Percentiles rank a stretch among this genome's conserved stretches.
Evolutionary conservation across 2,797 vertebrate genomes (phyloP).

Genomic region (Erpetoichthys calabaricus): DNA sequence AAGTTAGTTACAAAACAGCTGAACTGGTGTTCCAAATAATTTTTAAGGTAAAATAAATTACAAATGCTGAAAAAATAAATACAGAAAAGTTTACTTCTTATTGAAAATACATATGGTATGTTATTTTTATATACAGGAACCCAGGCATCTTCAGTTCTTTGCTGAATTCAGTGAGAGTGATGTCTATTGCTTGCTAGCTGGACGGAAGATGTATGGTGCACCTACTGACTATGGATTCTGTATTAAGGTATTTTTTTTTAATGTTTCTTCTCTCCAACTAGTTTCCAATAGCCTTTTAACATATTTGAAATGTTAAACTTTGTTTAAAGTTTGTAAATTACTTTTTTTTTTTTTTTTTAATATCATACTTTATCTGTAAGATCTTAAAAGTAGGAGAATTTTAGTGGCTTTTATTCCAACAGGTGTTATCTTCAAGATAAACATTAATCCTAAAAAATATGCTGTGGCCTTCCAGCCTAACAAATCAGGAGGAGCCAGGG

Average conservation of each 20-base stretch:
- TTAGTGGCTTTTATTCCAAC: slow-evolving; percentile 69
- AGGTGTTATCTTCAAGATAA: slow-evolving; percentile 61
- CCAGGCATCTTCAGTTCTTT: slow-evolving; percentile 89
- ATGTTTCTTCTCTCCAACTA: slow-evolving; percentile 36
- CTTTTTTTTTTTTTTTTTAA: neutral
- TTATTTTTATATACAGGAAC: slow-evolving; percentile 55
- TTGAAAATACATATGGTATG: no score
- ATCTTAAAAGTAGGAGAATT: slow-evolving; percentile 56
- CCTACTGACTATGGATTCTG: slow-evolving; percentile 83
- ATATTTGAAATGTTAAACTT: slow-evolving; percentile 29
- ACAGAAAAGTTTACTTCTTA: no score
- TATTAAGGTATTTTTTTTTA: slow-evolving; percentile 73
- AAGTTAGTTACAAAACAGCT: no score
- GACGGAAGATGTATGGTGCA: slow-evolving; percentile 74
- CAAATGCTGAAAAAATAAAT: no score
- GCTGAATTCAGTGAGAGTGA: slow-evolving; percentile 84
- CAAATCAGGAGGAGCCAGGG: slow-evolving; percentile 72
- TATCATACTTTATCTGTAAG: neutral
- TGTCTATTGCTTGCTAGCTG: slow-evolving; percentile 69
- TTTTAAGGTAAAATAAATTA: no score
- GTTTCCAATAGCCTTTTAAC: slow-evolving; percentile 39
- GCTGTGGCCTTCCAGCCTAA: slow-evolving; percentile 72
- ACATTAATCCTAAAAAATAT: slow-evolving; percentile 61
- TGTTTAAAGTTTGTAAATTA: slow-evolving; percentile 19
- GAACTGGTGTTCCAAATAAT: no score